phyloP scores from a whole-genome alignment of 2,113 vertebrate species.

The Hydropotes inermis region DNA sequence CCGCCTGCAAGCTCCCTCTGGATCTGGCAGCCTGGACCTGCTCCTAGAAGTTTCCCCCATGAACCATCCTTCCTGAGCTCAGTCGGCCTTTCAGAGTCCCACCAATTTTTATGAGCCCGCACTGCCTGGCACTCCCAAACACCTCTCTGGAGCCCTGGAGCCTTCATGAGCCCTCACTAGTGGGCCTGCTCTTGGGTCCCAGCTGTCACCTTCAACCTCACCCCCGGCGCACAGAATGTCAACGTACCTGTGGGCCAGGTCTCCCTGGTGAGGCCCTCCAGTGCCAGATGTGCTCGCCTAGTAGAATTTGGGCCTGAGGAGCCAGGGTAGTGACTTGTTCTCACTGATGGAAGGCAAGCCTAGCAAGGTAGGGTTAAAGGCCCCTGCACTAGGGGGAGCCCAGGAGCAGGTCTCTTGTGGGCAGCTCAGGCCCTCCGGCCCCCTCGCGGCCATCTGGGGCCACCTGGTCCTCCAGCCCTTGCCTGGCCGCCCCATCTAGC shows the following conservation, averaged over 20 bases:
- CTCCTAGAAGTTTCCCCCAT: background rate
- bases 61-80: background rate
- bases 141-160: background rate
- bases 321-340: background rate
- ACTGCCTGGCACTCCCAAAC: background rate
- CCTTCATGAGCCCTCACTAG: background rate
- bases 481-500: background rate
- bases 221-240: background rate
- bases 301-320: background rate
- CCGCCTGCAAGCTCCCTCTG: background rate
- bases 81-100: background rate
- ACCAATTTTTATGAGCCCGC: background rate
- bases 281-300: background rate
- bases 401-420: background rate
- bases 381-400: slow-evolving; percentile 45
- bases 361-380: background rate
- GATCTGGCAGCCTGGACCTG: background rate
- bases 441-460: background rate
- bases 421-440: background rate
- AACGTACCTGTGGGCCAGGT: background rate
- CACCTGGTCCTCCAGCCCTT: background rate
- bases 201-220: background rate
- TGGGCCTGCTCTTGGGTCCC: background rate
- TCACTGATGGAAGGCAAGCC: background rate
- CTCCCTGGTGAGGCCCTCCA: background rate